Evolutionary conservation across 92 coral and sea anemone species (phyloP), one percentile per base, ranked within the genome.

Genomic region (Zoanthus sansibaricus): DNA sequence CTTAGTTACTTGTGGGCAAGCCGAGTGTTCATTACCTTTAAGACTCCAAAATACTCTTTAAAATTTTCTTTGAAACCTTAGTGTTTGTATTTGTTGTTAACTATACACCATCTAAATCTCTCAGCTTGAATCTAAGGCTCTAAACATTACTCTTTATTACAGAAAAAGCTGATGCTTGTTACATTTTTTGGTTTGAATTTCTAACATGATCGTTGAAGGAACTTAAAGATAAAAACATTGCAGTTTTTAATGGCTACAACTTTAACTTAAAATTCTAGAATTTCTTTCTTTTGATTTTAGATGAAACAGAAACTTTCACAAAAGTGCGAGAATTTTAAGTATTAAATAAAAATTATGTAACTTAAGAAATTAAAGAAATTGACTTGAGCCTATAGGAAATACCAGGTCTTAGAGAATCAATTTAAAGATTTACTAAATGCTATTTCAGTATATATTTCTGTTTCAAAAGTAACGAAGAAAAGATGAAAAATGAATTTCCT

Each of bases 391-490:
- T 31, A 62, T 11, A 30, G 74, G 74, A 69, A 69, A 69, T 69
- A 31, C 74, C 45, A 69, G 66, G 64, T 48, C 17, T 54, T 76
- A 20, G 20, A 31, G 82, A 54, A 52, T 52, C 62, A 13, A 33
- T 48, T 75, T 49, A 75, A 75, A 15, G 67, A 76, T 76, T 52
- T 69, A 14, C 74, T 30, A 69, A 69, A 33, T 30, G 11, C 45
- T 54, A 9, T 52, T 30, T 54, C 18, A 52, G 52, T n/a, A n/a
- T 12, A 54, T 13, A 51, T 52, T 21, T 15, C 21, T 54, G 67
- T 76, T 76, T 76, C 64, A 54, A 76, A 76, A 51, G 47, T 54
- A 52, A 76, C 82, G 46, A 76, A 62, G 21, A 13, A 18, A 76
- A 76, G 9, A 67, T n/a, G 58, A 3, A 31, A 54, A 2, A 30